phyloP scores from a whole-genome alignment of 1,140 invertebrate species.

The Bombus cullumanus region DNA sequence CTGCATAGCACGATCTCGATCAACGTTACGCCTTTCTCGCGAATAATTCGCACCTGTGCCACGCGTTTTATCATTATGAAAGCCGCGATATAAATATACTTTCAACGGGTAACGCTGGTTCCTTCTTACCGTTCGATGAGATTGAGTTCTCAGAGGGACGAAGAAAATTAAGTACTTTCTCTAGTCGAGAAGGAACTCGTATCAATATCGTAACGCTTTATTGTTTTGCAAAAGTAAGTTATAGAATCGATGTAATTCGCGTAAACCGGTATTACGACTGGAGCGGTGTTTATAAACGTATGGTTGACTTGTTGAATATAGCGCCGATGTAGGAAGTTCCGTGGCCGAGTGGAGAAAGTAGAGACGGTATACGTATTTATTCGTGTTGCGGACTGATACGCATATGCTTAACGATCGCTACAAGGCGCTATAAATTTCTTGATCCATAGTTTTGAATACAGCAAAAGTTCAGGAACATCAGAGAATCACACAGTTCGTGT shows the following conservation, averaged over 20 bases:
- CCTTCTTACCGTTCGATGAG: too few relatives aligned
- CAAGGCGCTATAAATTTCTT: background rate
- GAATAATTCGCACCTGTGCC: too few relatives aligned
- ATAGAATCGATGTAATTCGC: background rate
- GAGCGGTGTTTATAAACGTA: background rate
- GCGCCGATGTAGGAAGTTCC: conserved; percentile 51
- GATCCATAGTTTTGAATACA: background rate
- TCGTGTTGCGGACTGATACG: conserved; percentile 29
- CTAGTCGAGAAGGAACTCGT: background rate
- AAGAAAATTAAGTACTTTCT: conserved; percentile 25
- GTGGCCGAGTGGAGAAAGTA: conserved; percentile 64
- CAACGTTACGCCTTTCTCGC: background rate
- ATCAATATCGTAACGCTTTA: background rate
- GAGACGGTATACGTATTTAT: conserved; percentile 61
- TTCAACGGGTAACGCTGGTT: background rate
- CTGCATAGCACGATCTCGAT: background rate
- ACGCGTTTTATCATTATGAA: too few relatives aligned
- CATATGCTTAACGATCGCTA: conserved; percentile 16
- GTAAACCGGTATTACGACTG: background rate
- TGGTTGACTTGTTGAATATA: background rate
- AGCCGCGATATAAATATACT: too few relatives aligned
- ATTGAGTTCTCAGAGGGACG: background rate
- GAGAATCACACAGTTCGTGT: too few relatives aligned
- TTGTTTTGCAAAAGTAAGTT: conserved; percentile 13
- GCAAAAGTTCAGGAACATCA: background rate